phyloP scores from a whole-genome alignment of 2,113 vertebrate species.

The Romanogobio albipinnatus region DNA sequence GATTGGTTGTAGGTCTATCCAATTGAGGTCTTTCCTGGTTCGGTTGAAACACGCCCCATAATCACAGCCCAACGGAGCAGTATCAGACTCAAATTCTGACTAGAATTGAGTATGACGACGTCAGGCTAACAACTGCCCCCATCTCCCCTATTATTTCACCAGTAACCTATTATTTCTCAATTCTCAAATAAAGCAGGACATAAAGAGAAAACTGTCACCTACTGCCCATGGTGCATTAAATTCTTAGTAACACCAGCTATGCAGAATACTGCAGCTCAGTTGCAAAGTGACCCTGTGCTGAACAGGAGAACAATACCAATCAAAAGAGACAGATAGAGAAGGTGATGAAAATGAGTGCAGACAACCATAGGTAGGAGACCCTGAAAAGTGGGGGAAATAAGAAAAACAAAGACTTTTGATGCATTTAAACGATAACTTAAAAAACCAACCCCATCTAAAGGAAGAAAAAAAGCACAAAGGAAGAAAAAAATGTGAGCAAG shows the following conservation, averaged over 20 bases:
- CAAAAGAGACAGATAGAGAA: neutral
- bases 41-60: too few relatives aligned
- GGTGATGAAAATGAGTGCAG: neutral
- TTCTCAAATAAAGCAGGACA: neutral
- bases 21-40: too few relatives aligned
- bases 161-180: neutral
- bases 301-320: neutral
- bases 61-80: too few relatives aligned
- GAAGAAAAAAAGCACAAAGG: neutral
- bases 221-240: neutral
- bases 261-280: neutral
- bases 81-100: too few relatives aligned
- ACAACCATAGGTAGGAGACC: neutral
- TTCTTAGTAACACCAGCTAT: neutral
- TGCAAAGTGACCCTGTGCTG: neutral
- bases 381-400: neutral
- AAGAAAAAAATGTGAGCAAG: neutral
- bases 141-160: neutral
- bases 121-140: too few relatives aligned
- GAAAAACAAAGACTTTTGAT: constrained; percentile 20
- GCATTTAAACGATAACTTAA: constrained; percentile 24
- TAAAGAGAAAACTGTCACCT: neutral
- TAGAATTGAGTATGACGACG: too few relatives aligned
- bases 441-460: neutral
- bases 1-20: too few relatives aligned